These are phyloP conservation scores for Zeuzera pyrina DNA, from an alignment of 2,888 invertebrate species.

Conservation along the genomic window DNA sequence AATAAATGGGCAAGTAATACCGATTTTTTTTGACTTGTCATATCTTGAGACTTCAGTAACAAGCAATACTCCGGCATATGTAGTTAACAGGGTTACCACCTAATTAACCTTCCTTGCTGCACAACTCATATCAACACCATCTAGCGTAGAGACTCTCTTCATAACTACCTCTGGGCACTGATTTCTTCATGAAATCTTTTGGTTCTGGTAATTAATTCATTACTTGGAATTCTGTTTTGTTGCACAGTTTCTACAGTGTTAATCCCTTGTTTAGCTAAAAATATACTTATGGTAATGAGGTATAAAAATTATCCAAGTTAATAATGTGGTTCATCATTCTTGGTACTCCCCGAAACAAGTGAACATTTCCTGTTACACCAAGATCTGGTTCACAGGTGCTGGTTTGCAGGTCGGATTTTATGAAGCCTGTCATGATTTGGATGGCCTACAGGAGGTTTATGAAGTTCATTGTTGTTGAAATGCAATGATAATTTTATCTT, in stretches of 20 bases:
- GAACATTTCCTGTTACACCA: conserved; percentile 18
- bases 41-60: conserved; percentile 24
- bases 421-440: conserved; percentile 15
- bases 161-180: conserved; percentile 12
- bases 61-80: conserved; percentile 28
- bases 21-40: conserved; percentile 25
- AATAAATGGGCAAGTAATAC: conserved; percentile 31
- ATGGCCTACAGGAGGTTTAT: conserved; percentile 18
- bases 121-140: conserved; percentile 26
- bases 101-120: conserved; percentile 33
- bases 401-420: conserved; percentile 20
- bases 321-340: conserved; percentile 13
- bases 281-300: conserved; percentile 12
- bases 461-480: conserved; percentile 23
- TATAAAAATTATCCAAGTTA: conserved; percentile 16
- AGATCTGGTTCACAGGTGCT: conserved; percentile 23
- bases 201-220: conserved; percentile 16
- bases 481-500: conserved; percentile 20
- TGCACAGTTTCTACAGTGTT: conserved; percentile 13
- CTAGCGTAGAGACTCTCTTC: conserved; percentile 6
- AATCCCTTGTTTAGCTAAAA: conserved; percentile 14
- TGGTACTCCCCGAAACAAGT: conserved; percentile 17
- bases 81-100: conserved; percentile 25
- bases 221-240: conserved; percentile 13
- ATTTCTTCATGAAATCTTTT: conserved; percentile 12